Evolutionary conservation across 2,888 invertebrate genomes (phyloP), one percentile per base, ranked within the genome.

Genomic region (Ormyrus thymus): DNA sequence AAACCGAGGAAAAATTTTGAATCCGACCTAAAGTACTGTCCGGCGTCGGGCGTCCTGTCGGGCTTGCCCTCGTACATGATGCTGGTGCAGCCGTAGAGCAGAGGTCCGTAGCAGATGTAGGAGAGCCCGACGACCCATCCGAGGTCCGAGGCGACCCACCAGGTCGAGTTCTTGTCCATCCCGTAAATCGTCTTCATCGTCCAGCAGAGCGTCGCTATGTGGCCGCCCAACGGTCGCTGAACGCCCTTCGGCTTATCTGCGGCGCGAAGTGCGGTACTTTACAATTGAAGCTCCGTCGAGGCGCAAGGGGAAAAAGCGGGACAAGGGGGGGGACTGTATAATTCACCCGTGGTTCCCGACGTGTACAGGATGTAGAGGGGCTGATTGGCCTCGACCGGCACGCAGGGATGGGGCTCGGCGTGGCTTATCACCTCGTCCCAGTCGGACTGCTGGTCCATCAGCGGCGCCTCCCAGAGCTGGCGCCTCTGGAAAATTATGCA

Each of bases 41-140:
- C 95, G 5, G 97, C 95, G 90, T 98, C 96, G 0, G 98, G 98
- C 0, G 98, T 98, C 81, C 97, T 94, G 84, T 98, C 97, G 0
- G 98, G 98, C 88, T 98, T 98, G 3, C 98, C 98, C 90, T 98
- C 96, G 86, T 96, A 97, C 91, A 97, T 93, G 29, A 97, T 92
- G 69, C 95, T 95, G 0, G 97, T 97, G 61, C 94, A 91, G 0
- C 97, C 96, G 82, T 94, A 94, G 0, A 97, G 90, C 6, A 98
- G 91, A 0, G 98, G 98, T 0, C 95, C 98, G 85, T 98, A 98
- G 89, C 97, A 97, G 84, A 97, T 97, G 89, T 97, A 98, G 0
- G 97, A 97, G 87, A 97, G 97, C 0, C 98, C 98, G 0, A 98
- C 97, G 0, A 98, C 97, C 97, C 97, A 97, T 10, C 97, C 97